phyloP scores from a whole-genome alignment of 2,797 vertebrate species.

The Salarias fasciatus region DNA sequence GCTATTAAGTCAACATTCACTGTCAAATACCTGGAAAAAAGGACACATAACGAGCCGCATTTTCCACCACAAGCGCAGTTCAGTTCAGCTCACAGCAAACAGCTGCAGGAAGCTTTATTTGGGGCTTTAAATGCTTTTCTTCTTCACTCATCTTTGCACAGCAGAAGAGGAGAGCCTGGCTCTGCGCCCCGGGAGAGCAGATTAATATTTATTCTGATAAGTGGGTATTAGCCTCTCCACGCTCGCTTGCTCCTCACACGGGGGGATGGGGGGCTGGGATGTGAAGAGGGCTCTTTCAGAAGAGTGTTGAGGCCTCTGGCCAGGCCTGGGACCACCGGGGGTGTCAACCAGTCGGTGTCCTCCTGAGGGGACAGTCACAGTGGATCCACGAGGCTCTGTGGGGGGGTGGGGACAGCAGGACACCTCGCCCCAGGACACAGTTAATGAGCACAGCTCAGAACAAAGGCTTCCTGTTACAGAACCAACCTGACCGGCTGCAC shows the following conservation, averaged over 20 bases:
- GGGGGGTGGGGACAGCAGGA: not conserved
- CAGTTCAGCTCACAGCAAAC: not conserved
- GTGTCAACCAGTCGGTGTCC: not conserved
- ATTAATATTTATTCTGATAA: not conserved
- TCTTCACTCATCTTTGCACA: slow-evolving; percentile 1
- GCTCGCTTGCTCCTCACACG: not conserved
- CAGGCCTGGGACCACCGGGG: not conserved
- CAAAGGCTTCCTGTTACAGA: slow-evolving; percentile 14
- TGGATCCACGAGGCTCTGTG: not conserved
- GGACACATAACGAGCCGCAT: not conserved
- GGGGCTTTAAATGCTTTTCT: not conserved
- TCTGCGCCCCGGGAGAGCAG: too few relatives aligned
- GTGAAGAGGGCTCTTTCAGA: not conserved
- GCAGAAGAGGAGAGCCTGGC: not conserved
- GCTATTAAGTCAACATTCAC: too few relatives aligned
- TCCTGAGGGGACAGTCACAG: not conserved
- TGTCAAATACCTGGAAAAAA: too few relatives aligned
- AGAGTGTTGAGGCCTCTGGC: not conserved
- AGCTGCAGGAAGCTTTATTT: not conserved
- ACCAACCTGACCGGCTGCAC: too few relatives aligned
- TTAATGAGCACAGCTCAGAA: not conserved
- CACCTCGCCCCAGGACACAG: not conserved
- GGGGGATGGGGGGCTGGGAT: not conserved
- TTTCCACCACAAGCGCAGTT: not conserved
- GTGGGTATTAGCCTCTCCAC: not conserved